phyloP scores from a whole-genome alignment of 2,113 vertebrate species.

The Pluvianellus socialis region DNA sequence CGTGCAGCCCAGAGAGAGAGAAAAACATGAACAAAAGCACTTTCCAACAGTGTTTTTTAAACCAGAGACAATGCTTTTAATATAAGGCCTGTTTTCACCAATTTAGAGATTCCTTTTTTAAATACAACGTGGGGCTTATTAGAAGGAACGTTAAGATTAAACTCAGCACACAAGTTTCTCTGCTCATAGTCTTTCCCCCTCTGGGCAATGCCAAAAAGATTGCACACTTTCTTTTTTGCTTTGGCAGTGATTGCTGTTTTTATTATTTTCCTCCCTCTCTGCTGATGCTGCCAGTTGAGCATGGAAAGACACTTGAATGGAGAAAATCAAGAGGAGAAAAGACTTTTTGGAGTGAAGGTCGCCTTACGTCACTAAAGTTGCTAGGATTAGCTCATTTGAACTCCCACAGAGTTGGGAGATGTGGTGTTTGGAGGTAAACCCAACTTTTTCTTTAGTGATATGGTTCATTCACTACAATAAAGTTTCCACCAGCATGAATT shows the following conservation, averaged over 20 bases:
- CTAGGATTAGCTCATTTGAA: constrained; percentile 3
- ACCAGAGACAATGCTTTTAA: background rate
- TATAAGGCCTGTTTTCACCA: background rate
- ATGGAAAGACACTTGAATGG: background rate
- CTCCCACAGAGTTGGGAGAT: background rate
- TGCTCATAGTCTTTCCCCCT: background rate
- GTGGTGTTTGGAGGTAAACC: background rate
- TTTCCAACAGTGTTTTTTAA: background rate
- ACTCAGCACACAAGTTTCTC: background rate
- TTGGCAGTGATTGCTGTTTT: background rate
- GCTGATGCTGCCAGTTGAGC: background rate
- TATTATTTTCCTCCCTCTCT: background rate
- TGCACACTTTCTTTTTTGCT: background rate
- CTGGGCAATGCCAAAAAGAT: background rate
- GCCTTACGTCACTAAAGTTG: background rate
- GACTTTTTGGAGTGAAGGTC: background rate
- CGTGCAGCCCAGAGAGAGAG: background rate
- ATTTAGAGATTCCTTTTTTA: background rate
- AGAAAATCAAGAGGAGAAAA: background rate
- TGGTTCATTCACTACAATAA: background rate
- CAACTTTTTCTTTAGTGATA: background rate
- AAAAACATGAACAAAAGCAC: background rate
- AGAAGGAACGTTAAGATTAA: background rate
- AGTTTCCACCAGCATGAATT: background rate
- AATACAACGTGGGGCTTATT: background rate